Evolutionary conservation across 2,113 vertebrate genomes (phyloP).

Genomic region (Aphyosemion australe): DNA sequence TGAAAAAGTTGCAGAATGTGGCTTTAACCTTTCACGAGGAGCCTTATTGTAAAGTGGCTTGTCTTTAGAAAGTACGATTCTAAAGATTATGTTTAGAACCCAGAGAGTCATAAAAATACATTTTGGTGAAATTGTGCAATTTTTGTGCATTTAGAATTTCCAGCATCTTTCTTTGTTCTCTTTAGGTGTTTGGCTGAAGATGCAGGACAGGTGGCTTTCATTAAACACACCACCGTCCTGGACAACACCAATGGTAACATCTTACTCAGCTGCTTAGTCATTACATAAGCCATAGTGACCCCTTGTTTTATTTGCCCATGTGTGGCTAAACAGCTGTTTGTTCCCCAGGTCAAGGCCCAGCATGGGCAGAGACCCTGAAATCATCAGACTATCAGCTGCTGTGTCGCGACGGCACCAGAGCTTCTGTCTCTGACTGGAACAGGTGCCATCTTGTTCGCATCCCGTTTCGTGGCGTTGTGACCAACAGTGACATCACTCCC

Average conservation of each 20-base stretch:
- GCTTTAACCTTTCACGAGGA: no score
- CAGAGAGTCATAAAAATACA: no score
- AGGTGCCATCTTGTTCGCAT: slow-evolving; percentile 86
- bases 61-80: no score
- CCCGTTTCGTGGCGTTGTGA: slow-evolving; percentile 86
- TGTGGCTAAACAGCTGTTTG: background rate
- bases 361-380: slow-evolving; percentile 74
- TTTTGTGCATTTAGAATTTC: background rate
- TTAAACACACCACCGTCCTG: slow-evolving; percentile 85
- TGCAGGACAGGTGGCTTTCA: slow-evolving; percentile 86
- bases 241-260: slow-evolving; percentile 84
- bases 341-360: slow-evolving; percentile 73
- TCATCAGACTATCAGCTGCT: slow-evolving; percentile 87
- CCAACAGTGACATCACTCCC: slow-evolving; percentile 71
- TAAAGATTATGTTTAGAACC: no score
- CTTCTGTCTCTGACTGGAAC: slow-evolving; percentile 78
- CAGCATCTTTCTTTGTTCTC: background rate
- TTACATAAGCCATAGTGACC: no score
- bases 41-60: no score
- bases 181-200: slow-evolving; percentile 85
- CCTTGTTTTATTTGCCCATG: background rate
- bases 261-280: background rate
- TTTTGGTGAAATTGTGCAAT: background rate
- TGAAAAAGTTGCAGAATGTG: no score
- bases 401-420: slow-evolving; percentile 83